Base-by-base conservation (phyloP, 1,140 invertebrate species). In the Elymnias hypermnestra region DNA sequence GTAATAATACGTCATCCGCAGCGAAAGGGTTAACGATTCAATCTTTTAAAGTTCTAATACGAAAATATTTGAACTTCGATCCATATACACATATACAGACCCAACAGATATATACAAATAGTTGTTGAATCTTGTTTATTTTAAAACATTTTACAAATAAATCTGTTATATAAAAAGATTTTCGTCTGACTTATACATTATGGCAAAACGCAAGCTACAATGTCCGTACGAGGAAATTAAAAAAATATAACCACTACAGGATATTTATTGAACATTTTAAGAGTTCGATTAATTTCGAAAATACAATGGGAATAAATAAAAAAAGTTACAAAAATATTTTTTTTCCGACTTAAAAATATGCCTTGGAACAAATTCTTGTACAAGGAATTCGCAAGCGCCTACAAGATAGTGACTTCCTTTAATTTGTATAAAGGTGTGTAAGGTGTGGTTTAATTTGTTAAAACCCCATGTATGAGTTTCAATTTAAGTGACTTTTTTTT, bases 251-350 rank as follows among this genome's bases (percentile, higher is more conserved):
- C 42, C 41, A 50, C 43, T n/a, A n/a, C n/a, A n/a, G n/a, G n/a
- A 57, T 48, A 38, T 42, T 49, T 49, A 49, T 49, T 49, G 37
- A 49, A 41, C 46, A 26, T 36, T 35, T 40, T 48, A 40, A 18
- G 45, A 43, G 13, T 28, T 18, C 33, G 58, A 57, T 49, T 53
- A 47, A 28, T 29, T 50, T 43, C 37, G 43, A 52, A 43, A 38
- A 39, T 49, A 51, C 37, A 53, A 57, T 63, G 45, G 57, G 61
- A 64, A 66, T 59, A 61, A 61, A 72, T 57, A 63, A 68, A 72
- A 70, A 67, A 60, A 65, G 62, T 56, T 77, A 72, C 64, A 78
- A 75, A 78, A 78, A 75, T 72, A 75, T 78, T 52, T 63, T 56
- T 63, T 72, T 33, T 40, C 40, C 41, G n/a, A n/a, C 68, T 64